Base-by-base conservation (phyloP, 2,797 vertebrate species). In the Echeneis naucrates region DNA sequence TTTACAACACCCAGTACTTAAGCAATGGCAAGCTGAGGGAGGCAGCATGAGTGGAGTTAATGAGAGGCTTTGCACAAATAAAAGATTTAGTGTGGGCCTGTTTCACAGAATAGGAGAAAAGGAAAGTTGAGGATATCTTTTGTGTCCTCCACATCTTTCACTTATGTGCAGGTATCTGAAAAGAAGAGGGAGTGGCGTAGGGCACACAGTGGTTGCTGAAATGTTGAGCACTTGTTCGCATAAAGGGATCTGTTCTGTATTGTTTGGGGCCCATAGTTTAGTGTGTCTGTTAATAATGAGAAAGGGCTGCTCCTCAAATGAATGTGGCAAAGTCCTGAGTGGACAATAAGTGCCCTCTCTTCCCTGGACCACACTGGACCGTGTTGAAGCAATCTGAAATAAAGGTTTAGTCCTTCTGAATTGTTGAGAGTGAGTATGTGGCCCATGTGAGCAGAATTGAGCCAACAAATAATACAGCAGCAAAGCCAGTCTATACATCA, bases 21-120 rank as follows among this genome's bases (percentile, higher is more conserved):
- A 97, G 95, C 93, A 84, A 90, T 92, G 90, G 94, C 93, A 93
- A 96, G 93, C 94, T 81, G 84, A 93, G 93, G 89, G 90, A 96
- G 95, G 94, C 96, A 91, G 94, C 93, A 92, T 95, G 97, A 97
- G 96, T 93, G 82, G 95, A 98, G 97, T 98, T 99, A 99, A 99
- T 99, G 97, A 99, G 96, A 95, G 90, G 94, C 95, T 93, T 94
- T 94, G 87, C 84, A 83, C 88, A 92, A 92, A 94, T 93, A 95
- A 94, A 94, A 89, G 92, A 90, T 94, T 93, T 90, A 92, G 93
- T 93, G 92, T 91, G 83, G 90, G 91, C 91, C 91, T 60, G 91
- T 88, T 90, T 81, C 86, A 91, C 81, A 85, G 89, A 92, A 89
- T 78, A 81, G 81, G 78, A 86, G 85, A 87, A 87, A 92, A 87